Evolutionary conservation across 2,888 invertebrate genomes (phyloP), one percentile per base, ranked within the genome.

Genomic region (Ariolimax columbianus): DNA sequence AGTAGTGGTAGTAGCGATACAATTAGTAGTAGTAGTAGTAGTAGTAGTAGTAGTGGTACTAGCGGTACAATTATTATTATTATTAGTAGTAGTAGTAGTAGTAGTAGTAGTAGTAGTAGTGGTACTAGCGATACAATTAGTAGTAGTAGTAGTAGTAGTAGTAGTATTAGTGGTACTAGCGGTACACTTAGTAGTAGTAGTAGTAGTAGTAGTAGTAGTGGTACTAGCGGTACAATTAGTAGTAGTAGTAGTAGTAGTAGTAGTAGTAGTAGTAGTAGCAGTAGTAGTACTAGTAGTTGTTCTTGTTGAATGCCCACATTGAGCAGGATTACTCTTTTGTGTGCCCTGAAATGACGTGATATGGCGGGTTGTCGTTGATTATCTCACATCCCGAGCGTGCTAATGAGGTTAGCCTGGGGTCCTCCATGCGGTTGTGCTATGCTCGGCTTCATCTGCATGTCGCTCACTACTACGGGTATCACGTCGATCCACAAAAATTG

Each of bases 251-350:
- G 59, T 59, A 17, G 59, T 59, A 4, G 11, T 59, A 17, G 23
- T 59, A 23, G 23, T 59, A 4, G 59, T 68, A 11, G 30, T 33
- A 11, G 66, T 33, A 68, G 33, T 68, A 11, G 66, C 19, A 30
- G 66, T 68, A n/a, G 66, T 68, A 30, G 66, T 68, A 11, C 7
- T 68, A 68, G 66, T 68, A 30, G 66, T 68, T 33, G 66, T 68
- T 23, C 9, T 68, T 33, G 66, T 68, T 9, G 66, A n/a, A n/a
- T n/a, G n/a, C n/a, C n/a, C n/a, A n/a, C n/a, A n/a, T n/a, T n/a
- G n/a, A n/a, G n/a, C n/a, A n/a, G n/a, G n/a, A n/a, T n/a, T n/a
- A n/a, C n/a, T n/a, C n/a, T n/a, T n/a, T n/a, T n/a, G n/a, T n/a
- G n/a, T n/a, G n/a, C n/a, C n/a, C n/a, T n/a, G n/a, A n/a, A n/a